Percentiles rank a stretch among this genome's conserved stretches.
Evolutionary conservation across 1,140 invertebrate species (phyloP).

Genomic region (Drosophila pachea): DNA sequence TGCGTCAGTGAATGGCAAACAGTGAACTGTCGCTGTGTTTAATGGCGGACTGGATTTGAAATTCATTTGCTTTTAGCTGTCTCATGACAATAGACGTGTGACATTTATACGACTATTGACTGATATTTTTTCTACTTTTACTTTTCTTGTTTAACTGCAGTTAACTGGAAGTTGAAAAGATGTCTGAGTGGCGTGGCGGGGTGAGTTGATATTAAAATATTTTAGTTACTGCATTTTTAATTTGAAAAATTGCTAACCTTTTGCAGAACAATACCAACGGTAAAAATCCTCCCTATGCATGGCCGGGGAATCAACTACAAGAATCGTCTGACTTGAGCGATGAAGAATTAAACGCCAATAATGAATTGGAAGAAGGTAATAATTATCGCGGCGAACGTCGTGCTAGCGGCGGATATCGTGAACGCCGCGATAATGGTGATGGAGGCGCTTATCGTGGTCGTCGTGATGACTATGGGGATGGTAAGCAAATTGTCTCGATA

Average conservation of each 20-base stretch:
- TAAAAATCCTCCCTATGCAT: no score
- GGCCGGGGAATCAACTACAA: constrained; percentile 2
- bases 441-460: constrained; percentile 33
- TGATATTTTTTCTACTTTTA: not conserved
- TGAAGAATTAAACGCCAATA: constrained; percentile 28
- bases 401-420: constrained; percentile 28
- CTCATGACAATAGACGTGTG: no score
- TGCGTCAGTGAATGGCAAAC: constrained; percentile 44
- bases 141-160: constrained; percentile 20
- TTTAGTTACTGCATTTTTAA: no score
- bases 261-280: not conserved
- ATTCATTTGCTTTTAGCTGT: not conserved
- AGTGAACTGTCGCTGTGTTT: not conserved
- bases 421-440: constrained; percentile 31
- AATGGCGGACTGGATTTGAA: not conserved
- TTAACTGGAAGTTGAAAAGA: not conserved
- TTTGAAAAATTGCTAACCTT: no score
- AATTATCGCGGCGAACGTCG: constrained; percentile 37
- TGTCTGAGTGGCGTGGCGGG: constrained; percentile 59
- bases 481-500: constrained; percentile 24
- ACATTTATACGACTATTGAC: no score
- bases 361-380: constrained; percentile 23
- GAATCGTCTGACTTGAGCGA: constrained; percentile 43
- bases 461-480: constrained; percentile 43
- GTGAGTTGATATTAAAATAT: constrained; percentile 18